A percentile compares a stretch with the other conserved stretches of the same genome.
These are phyloP conservation scores for human DNA, from an alignment of 2,113 vertebrate genomes.

Conservation along the genomic window GRCh38 chr18:71625501-71626000, in stretches of 20 bases:
- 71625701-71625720: constrained; percentile 82
- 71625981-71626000: background rate
- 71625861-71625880: constrained; percentile 77
- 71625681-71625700: constrained; percentile 79
- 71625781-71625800: constrained; percentile 76
- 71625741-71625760: constrained; percentile 84
- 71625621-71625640: constrained; percentile 74
- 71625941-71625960: background rate
- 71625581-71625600: background rate
- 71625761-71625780: constrained; percentile 83
- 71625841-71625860: constrained; percentile 79
- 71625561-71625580: background rate
- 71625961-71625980: background rate
- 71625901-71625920: constrained; percentile 57
- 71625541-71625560: background rate
- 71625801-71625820: constrained; percentile 82
- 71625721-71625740: constrained; percentile 84
- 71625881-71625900: constrained; percentile 79
- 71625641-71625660: constrained; percentile 46
- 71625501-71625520: background rate
- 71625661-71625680: constrained; percentile 67
- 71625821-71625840: constrained; percentile 78
- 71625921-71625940: constrained; percentile 37
- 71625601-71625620: constrained; percentile 61
- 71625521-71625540: background rate